phyloP scores from a whole-genome alignment of 1,140 invertebrate species.

The Heliconius hermathena region DNA sequence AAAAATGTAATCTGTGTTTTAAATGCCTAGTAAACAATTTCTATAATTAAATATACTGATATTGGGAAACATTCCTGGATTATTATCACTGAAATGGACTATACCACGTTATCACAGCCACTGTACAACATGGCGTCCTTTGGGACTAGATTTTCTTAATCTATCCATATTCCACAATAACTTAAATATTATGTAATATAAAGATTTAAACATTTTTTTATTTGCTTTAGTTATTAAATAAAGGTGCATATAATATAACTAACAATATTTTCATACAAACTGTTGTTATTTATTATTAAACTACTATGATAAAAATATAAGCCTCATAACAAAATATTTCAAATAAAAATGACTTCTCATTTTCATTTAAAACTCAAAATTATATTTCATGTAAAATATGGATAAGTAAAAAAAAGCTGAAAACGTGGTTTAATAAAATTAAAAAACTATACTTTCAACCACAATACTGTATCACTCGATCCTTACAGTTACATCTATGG shows the following conservation, averaged over 20 bases:
- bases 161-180: slow-evolving; percentile 4
- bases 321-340: neutral
- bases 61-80: slow-evolving; percentile 36
- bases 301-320: neutral
- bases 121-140: slow-evolving; percentile 53
- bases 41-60: slow-evolving; percentile 68
- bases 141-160: slow-evolving; percentile 1
- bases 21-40: neutral
- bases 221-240: no score
- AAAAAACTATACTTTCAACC: slow-evolving; percentile 39
- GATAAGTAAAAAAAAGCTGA: neutral
- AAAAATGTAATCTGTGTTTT: neutral
- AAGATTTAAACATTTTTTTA: neutral
- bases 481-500: slow-evolving; percentile 21
- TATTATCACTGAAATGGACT: slow-evolving; percentile 33
- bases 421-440: slow-evolving; percentile 13
- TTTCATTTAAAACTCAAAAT: neutral
- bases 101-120: slow-evolving; percentile 59
- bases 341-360: neutral
- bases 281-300: neutral
- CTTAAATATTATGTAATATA: neutral
- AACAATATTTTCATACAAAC: no score
- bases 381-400: neutral
- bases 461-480: slow-evolving; percentile 60
- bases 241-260: no score